phyloP scores from a whole-genome alignment of 1,140 invertebrate genomes.

The Camponotus floridanus region DNA sequence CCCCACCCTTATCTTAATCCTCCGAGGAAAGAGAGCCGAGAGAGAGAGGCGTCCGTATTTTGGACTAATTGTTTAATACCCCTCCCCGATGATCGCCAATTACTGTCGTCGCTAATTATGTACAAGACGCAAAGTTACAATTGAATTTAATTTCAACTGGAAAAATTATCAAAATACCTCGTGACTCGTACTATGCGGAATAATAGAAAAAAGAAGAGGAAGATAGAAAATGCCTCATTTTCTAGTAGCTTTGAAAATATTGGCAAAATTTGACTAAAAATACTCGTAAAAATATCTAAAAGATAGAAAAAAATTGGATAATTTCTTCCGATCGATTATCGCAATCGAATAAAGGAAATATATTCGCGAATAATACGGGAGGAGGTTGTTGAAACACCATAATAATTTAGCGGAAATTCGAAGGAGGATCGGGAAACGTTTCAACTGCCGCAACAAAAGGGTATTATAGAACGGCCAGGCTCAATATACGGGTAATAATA shows the following conservation, averaged over 20 bases:
- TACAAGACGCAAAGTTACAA: not conserved
- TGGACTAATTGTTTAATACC: conserved; percentile 81
- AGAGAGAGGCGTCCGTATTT: conserved; percentile 39
- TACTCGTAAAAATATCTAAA: not conserved
- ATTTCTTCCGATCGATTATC: not conserved
- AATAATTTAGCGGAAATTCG: conserved; percentile 61
- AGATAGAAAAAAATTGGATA: not conserved
- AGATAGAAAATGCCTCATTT: not conserved
- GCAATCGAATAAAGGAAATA: conserved; percentile 27
- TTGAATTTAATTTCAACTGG: not conserved
- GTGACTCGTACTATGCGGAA: too few relatives aligned
- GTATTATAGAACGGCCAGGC: conserved; percentile 55
- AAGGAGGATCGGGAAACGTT: conserved; percentile 49
- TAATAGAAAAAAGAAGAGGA: not conserved
- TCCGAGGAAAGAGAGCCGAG: conserved; percentile 51
- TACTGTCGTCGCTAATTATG: conserved; percentile 46
- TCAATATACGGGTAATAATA: conserved; percentile 68
- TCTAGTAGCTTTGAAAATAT: not conserved
- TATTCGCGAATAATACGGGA: conserved; percentile 21
- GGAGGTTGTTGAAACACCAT: not conserved
- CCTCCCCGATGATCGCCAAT: conserved; percentile 56
- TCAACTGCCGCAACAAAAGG: conserved; percentile 26
- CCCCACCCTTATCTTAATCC: conserved; percentile 55
- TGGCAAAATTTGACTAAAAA: not conserved
- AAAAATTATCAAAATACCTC: not conserved